Conservation (phyloP, 2,797 vertebrate genomes). For the Pseudotriccus pelzelni region DNA sequence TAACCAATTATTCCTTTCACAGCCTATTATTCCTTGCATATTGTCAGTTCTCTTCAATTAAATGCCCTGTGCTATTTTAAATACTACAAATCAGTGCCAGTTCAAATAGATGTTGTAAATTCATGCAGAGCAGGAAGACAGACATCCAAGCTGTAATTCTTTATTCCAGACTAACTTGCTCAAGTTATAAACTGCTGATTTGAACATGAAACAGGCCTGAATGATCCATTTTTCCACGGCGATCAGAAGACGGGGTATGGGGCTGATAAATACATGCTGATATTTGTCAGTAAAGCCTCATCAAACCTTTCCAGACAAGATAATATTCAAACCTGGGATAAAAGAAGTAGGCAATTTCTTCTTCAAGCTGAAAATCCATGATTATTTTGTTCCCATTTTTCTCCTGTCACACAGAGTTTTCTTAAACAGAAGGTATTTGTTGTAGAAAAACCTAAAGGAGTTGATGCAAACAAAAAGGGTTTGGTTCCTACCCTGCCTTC, state of each 20-base stretch:
- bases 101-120: slow-evolving; percentile 11
- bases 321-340: slow-evolving; percentile 13
- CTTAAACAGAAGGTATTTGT: slow-evolving; percentile 1
- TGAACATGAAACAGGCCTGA: background rate
- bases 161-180: background rate
- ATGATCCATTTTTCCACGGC: background rate
- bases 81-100: background rate
- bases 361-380: background rate
- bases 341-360: slow-evolving; percentile 15
- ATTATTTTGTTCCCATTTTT: background rate
- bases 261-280: background rate
- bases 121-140: slow-evolving; percentile 6
- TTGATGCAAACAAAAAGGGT: background rate
- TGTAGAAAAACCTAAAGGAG: background rate
- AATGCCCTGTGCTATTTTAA: slow-evolving; percentile 15
- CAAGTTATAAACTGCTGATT: background rate
- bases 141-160: background rate
- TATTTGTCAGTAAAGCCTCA: slow-evolving; percentile 26
- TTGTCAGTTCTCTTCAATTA: background rate
- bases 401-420: background rate
- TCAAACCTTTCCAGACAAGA: slow-evolving; percentile 15
- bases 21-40: background rate
- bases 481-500: background rate
- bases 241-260: background rate
- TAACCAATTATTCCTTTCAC: background rate